phyloP scores from a whole-genome alignment of 2,888 invertebrate species.

The Drosophila mettleri region DNA sequence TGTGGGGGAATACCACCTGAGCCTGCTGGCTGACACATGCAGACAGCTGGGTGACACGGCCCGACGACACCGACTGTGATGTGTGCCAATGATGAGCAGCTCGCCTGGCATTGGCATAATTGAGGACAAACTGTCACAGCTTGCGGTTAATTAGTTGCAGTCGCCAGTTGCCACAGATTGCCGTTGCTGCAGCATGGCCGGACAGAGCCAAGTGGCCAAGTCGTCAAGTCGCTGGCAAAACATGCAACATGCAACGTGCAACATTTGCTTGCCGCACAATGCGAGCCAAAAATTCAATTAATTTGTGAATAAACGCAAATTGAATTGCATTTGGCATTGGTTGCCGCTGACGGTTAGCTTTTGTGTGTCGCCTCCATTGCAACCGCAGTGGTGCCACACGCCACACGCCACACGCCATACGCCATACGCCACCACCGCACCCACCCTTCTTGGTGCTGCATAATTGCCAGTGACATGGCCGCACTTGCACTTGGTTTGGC shows the following conservation, averaged over 20 bases:
- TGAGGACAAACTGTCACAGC: conserved; percentile 66
- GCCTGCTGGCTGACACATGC: conserved; percentile 2
- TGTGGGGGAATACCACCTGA: conserved; percentile 1
- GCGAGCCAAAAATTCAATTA: conserved; percentile 72
- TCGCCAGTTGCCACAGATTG: conserved; percentile 13
- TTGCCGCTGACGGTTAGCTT: conserved; percentile 38
- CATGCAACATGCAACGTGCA: neutral
- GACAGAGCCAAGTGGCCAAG: no score
- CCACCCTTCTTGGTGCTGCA: conserved; percentile 40
- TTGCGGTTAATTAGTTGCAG: conserved; percentile 73
- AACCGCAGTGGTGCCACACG: neutral
- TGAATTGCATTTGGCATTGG: conserved; percentile 59
- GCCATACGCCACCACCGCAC: neutral
- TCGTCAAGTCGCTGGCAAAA: no score
- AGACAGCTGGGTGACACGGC: no score
- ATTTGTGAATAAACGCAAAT: conserved; percentile 76
- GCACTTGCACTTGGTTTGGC: conserved; percentile 51
- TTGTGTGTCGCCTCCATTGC: conserved; percentile 9
- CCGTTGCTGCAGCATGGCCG: conserved; percentile 21
- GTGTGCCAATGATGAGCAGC: conserved; percentile 13
- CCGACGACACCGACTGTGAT: no score
- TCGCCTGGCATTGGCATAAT: conserved; percentile 60
- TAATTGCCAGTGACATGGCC: conserved; percentile 78
- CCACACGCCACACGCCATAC: no score
- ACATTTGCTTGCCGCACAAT: conserved; percentile 42